A percentile compares a stretch with the other conserved stretches of the same genome.
These are phyloP conservation scores for Doryteuthis pealeii DNA, from an alignment of 1,140 invertebrate genomes.

Conservation along the genomic window DNA sequence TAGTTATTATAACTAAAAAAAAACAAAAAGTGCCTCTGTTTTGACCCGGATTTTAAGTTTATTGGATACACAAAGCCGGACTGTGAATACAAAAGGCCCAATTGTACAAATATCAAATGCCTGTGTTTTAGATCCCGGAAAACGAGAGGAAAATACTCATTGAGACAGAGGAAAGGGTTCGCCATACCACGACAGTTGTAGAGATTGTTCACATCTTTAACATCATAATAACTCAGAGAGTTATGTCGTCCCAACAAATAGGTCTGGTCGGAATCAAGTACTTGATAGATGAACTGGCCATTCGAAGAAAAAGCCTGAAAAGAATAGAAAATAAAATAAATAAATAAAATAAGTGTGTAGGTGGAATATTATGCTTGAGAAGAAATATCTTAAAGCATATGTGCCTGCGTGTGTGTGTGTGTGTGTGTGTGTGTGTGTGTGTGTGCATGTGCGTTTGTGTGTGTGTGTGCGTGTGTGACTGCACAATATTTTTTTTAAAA, in stretches of 20 bases:
- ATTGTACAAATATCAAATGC: too few species aligned
- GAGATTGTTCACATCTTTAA: not conserved
- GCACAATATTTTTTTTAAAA: too few species aligned
- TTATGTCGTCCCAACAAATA: not conserved
- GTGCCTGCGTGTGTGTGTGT: not conserved
- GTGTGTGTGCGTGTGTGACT: not conserved
- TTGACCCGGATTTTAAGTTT: too few species aligned
- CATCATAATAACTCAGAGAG: not conserved
- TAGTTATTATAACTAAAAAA: too few species aligned
- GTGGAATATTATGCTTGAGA: too few species aligned
- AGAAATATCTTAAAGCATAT: too few species aligned
- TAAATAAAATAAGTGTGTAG: not conserved
- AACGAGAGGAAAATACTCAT: too few species aligned
- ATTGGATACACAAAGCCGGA: too few species aligned
- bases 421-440: conserved; percentile 1
- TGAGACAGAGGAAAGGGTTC: not conserved
- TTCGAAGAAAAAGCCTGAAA: not conserved
- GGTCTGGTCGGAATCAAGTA: not conserved
- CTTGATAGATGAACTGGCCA: not conserved
- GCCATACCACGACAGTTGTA: not conserved
- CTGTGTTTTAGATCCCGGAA: too few species aligned
- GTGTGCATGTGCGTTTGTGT: too few species aligned
- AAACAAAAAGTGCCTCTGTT: too few species aligned
- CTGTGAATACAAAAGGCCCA: too few species aligned
- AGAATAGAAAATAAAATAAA: not conserved